Percentiles rank a stretch among this genome's conserved stretches.
Evolutionary conservation across 2,888 invertebrate species (phyloP).

Genomic region (Drosophila nr. perissopoda): DNA sequence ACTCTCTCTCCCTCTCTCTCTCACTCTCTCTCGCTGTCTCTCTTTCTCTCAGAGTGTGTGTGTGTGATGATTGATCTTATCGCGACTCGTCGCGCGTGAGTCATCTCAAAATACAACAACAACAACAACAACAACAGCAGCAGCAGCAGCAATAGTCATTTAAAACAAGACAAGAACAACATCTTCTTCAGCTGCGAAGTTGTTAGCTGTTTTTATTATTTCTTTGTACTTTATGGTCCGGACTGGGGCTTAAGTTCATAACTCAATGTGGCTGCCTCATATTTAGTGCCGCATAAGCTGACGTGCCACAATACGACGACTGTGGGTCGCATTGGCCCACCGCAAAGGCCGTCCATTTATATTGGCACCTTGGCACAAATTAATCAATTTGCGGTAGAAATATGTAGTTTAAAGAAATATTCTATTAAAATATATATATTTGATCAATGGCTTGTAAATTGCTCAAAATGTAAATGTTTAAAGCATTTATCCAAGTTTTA

Average conservation of each 20-base stretch:
- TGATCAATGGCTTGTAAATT: background rate
- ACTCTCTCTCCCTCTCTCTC: background rate
- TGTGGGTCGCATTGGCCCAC: slow-evolving; percentile 53
- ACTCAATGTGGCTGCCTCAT: slow-evolving; percentile 64
- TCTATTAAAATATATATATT: background rate
- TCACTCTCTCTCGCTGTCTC: slow-evolving; percentile 1
- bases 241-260: slow-evolving; percentile 68
- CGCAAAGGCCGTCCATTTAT: slow-evolving; percentile 63
- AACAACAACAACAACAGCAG: slow-evolving; percentile 10
- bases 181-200: slow-evolving; percentile 61
- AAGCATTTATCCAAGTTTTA: background rate
- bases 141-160: background rate
- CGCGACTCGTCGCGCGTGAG: slow-evolving; percentile 66
- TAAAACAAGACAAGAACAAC: slow-evolving; percentile 34
- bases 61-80: slow-evolving; percentile 76
- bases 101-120: slow-evolving; percentile 61
- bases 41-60: slow-evolving; percentile 15
- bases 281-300: slow-evolving; percentile 46
- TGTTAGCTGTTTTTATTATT: slow-evolving; percentile 64
- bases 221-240: slow-evolving; percentile 69
- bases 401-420: background rate
- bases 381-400: background rate
- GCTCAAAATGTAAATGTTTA: background rate
- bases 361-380: slow-evolving; percentile 29
- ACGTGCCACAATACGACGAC: slow-evolving; percentile 44